Conservation (phyloP, 2,797 vertebrate genomes). For the Podargus strigoides region DNA sequence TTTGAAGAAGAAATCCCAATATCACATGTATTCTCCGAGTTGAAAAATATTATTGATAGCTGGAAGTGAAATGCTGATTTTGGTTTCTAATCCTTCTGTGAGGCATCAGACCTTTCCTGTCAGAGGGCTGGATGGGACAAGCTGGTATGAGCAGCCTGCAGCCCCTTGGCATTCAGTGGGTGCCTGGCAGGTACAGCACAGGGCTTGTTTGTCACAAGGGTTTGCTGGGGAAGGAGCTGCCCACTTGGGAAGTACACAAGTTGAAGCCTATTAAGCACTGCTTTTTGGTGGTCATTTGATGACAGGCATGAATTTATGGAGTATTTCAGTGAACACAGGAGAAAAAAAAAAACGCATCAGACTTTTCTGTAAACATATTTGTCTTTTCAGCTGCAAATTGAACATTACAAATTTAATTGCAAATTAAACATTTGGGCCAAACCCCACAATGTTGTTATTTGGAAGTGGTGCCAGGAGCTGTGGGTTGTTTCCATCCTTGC, state of each 20-base stretch:
- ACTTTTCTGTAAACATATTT: background rate
- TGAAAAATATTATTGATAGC: background rate
- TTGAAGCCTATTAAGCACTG: background rate
- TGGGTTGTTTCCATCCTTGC: background rate
- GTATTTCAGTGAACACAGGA: background rate
- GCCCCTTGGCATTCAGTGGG: accelerated
- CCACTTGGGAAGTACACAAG: background rate
- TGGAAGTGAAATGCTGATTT: background rate
- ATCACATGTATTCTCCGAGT: background rate
- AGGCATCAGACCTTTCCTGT: background rate
- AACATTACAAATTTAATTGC: background rate
- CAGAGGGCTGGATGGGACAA: background rate
- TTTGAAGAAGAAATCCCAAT: background rate
- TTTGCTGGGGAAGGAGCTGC: background rate
- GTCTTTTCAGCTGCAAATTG: constrained; percentile 21
- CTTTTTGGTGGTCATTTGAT: background rate
- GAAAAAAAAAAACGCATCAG: background rate
- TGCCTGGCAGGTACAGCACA: background rate
- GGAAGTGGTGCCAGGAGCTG: background rate
- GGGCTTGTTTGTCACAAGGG: background rate
- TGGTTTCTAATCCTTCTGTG: background rate
- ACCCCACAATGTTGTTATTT: background rate
- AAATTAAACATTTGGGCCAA: background rate
- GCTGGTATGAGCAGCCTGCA: background rate
- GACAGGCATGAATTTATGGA: background rate